Conservation (phyloP, 2,888 invertebrate genomes). For the Axea sp. region DNA sequence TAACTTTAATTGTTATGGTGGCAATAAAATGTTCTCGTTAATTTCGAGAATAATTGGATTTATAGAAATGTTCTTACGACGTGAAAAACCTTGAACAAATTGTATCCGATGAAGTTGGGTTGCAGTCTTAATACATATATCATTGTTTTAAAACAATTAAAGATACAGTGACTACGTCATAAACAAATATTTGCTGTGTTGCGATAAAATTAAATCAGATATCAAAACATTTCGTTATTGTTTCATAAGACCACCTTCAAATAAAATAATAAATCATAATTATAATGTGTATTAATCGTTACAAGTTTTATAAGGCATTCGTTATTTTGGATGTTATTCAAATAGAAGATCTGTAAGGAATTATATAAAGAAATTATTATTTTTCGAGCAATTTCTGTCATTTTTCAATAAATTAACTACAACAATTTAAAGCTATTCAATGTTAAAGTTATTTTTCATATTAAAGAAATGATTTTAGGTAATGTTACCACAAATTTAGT, state of each 20-base stretch:
- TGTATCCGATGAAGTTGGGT: slow-evolving; percentile 11
- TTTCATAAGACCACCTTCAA: neutral
- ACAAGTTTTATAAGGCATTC: slow-evolving; percentile 7
- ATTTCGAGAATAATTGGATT: slow-evolving; percentile 22
- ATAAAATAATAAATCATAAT: slow-evolving; percentile 27
- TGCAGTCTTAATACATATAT: slow-evolving; percentile 4
- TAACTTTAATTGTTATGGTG: slow-evolving; percentile 17
- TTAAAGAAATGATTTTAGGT: too few species aligned
- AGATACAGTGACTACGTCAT: neutral
- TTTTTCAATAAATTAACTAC: too few species aligned
- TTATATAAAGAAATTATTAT: too few species aligned
- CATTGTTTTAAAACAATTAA: slow-evolving; percentile 38
- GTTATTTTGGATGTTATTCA: neutral
- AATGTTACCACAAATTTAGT: too few species aligned
- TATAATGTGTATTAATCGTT: slow-evolving; percentile 19
- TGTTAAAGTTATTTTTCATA: too few species aligned
- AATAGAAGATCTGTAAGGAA: too few species aligned
- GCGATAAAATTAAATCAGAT: slow-evolving; percentile 8
- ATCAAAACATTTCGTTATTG: too few species aligned
- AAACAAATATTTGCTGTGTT: slow-evolving; percentile 1
- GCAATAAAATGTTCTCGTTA: slow-evolving; percentile 30
- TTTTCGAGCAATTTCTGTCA: too few species aligned
- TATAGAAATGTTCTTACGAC: slow-evolving; percentile 8
- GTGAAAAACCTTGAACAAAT: slow-evolving; percentile 20
- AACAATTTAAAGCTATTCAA: too few species aligned